These are phyloP conservation scores for Apotomis capreana DNA, from an alignment of 2,888 invertebrate species.

Conservation along the genomic window DNA sequence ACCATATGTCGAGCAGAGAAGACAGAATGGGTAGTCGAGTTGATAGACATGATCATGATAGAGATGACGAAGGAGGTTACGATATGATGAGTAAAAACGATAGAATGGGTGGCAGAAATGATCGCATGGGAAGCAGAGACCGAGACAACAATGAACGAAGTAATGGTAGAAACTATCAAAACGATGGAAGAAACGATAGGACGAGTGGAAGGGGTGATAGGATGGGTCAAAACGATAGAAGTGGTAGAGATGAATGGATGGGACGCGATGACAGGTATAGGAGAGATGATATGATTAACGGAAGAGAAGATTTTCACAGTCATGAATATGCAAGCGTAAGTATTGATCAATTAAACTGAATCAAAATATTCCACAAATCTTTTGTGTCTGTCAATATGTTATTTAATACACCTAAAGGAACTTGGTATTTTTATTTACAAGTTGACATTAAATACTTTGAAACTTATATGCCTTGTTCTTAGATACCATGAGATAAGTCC, in stretches of 20 bases:
- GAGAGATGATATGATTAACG: slow-evolving; percentile 50
- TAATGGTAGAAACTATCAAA: slow-evolving; percentile 33
- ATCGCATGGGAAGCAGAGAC: slow-evolving; percentile 44
- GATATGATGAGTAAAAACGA: slow-evolving; percentile 37
- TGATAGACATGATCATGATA: slow-evolving; percentile 42
- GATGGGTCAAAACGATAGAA: slow-evolving; percentile 48
- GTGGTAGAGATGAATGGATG: slow-evolving; percentile 44
- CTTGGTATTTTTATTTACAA: too few relatives aligned
- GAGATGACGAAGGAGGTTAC: slow-evolving; percentile 28
- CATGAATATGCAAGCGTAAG: slow-evolving; percentile 66
- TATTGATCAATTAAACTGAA: slow-evolving; percentile 36
- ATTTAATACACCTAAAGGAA: too few relatives aligned
- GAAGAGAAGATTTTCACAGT: slow-evolving; percentile 60
- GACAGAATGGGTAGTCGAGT: slow-evolving; percentile 47
- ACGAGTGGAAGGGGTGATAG: slow-evolving; percentile 49
- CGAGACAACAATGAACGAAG: slow-evolving; percentile 32
- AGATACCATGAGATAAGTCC: too few relatives aligned
- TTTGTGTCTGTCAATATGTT: too few relatives aligned
- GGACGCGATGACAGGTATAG: slow-evolving; percentile 47
- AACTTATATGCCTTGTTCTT: too few relatives aligned
- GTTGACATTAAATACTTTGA: too few relatives aligned
- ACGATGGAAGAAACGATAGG: slow-evolving; percentile 31
- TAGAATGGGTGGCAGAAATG: slow-evolving; percentile 49
- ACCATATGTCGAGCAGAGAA: slow-evolving; percentile 44
- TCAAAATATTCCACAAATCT: too few relatives aligned